Evolutionary conservation across 2,113 vertebrate species (phyloP).

Genomic region (Poeciliopsis occidentalis): DNA sequence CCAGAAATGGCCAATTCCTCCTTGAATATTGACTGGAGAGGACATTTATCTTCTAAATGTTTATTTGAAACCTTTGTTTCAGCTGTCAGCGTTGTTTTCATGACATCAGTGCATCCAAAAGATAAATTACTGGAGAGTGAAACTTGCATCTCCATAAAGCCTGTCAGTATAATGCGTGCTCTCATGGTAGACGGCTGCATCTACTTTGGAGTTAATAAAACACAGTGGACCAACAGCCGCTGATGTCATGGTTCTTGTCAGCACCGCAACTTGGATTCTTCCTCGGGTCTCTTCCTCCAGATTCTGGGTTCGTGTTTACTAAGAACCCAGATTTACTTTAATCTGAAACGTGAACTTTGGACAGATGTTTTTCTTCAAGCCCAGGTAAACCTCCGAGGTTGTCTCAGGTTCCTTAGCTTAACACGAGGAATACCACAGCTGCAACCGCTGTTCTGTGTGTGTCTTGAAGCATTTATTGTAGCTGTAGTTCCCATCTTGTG

Average conservation of each 20-base stretch:
- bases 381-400: not conserved
- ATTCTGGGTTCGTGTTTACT: not conserved
- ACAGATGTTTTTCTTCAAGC: not conserved
- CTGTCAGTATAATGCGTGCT: not conserved
- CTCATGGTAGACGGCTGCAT: not conserved
- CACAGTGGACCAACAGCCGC: not conserved
- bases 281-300: no score
- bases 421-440: not conserved
- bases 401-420: not conserved
- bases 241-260: not conserved
- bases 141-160: not conserved
- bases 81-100: not conserved
- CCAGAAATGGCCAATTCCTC: not conserved
- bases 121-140: not conserved
- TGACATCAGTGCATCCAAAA: not conserved
- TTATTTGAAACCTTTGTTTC: not conserved
- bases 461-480: not conserved
- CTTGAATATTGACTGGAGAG: not conserved
- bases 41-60: not conserved
- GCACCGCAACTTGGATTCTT: not conserved
- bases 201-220: not conserved
- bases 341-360: not conserved
- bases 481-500: not conserved
- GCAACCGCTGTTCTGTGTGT: not conserved
- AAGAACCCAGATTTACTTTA: not conserved